A percentile compares a stretch with the other conserved stretches of the same genome.
These are phyloP conservation scores for Cyprinella venusta DNA, from an alignment of 2,797 vertebrate species.

Conservation along the genomic window DNA sequence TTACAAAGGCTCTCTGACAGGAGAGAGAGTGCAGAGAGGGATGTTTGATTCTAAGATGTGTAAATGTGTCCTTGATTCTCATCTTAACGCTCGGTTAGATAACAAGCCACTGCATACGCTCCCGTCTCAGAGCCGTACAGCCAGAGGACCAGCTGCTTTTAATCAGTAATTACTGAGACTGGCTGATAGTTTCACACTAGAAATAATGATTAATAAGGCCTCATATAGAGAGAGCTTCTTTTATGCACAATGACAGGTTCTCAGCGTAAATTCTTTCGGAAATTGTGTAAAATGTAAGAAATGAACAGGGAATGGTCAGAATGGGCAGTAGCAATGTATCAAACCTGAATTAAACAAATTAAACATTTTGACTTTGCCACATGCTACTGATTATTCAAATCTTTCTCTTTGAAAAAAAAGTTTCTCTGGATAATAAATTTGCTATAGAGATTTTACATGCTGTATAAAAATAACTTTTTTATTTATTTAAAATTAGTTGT, in stretches of 20 bases:
- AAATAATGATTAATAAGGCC: conserved; percentile 79
- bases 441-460: neutral
- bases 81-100: conserved; percentile 67
- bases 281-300: conserved; percentile 67
- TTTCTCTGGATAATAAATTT: neutral
- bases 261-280: conserved; percentile 47
- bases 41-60: conserved; percentile 72
- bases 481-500: neutral
- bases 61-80: conserved; percentile 76
- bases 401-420: neutral
- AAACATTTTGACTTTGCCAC: conserved; percentile 8
- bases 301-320: conserved; percentile 72
- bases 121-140: conserved; percentile 51
- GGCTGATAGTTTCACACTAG: conserved; percentile 76
- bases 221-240: conserved; percentile 67
- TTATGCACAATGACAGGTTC: conserved; percentile 65
- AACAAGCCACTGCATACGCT: conserved; percentile 51
- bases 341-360: conserved; percentile 46
- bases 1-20: conserved; percentile 69
- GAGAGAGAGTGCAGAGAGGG: conserved; percentile 49
- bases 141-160: conserved; percentile 64
- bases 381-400: conserved; percentile 3
- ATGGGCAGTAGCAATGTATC: conserved; percentile 64
- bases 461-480: neutral
- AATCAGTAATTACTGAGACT: conserved; percentile 80